Conservation (phyloP, 2,797 vertebrate species). For the Todus mexicanus region DNA sequence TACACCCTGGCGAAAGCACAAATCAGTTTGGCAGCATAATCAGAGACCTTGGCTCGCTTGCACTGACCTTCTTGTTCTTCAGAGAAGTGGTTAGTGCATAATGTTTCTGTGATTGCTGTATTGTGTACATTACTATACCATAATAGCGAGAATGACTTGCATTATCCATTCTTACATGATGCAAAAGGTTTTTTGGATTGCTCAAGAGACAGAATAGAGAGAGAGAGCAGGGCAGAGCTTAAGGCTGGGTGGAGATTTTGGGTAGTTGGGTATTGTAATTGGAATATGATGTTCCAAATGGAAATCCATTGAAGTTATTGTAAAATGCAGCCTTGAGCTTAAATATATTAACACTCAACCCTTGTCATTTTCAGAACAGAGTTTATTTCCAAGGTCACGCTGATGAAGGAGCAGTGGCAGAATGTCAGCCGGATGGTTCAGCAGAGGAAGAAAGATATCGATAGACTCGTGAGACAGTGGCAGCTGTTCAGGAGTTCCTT, state of each 20-base stretch:
- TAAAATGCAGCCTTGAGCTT: not conserved
- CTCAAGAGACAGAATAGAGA: not conserved
- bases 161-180: not conserved
- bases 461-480: conserved; percentile 81
- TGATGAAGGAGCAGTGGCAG: conserved; percentile 87
- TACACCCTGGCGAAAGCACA: not conserved
- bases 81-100: not conserved
- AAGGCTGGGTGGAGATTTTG: not conserved
- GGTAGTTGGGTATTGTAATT: not conserved
- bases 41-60: not conserved
- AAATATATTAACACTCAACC: not conserved
- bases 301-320: not conserved
- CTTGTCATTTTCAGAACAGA: conserved; percentile 75
- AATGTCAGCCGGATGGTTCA: conserved; percentile 72
- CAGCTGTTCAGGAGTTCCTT: conserved; percentile 77
- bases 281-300: not conserved
- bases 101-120: not conserved
- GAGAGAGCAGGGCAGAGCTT: not conserved
- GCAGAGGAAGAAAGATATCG: conserved; percentile 79
- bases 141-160: not conserved
- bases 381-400: conserved; percentile 83
- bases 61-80: not conserved
- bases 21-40: not conserved
- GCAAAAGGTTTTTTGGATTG: not conserved
- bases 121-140: not conserved